Evolutionary conservation across 2,797 vertebrate species (phyloP).

Genomic region (Valencia hispanica): DNA sequence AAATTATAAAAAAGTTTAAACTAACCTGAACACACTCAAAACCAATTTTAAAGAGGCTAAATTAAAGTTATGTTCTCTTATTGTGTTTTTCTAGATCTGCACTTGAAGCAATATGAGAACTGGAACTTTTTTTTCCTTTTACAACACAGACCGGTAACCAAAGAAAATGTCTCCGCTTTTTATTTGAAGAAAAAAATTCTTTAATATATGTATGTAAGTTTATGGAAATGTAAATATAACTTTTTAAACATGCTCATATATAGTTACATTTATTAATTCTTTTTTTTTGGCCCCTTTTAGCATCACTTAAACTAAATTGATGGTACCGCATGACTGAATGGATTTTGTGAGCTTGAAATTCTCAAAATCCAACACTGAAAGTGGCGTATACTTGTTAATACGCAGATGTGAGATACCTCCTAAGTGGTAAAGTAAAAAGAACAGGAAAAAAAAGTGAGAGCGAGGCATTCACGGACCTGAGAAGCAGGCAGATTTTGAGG

Average conservation of each 20-base stretch:
- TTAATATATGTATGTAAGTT: no score
- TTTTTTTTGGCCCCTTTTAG: not conserved
- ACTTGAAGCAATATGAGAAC: not conserved
- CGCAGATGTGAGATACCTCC: not conserved
- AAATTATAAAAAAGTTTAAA: not conserved
- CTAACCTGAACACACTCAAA: not conserved
- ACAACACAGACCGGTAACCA: not conserved
- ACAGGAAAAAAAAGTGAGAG: not conserved
- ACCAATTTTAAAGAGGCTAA: not conserved
- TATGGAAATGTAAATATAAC: not conserved
- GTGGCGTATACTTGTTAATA: not conserved
- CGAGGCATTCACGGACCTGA: conserved; percentile 37
- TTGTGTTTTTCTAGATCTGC: not conserved
- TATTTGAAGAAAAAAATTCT: not conserved
- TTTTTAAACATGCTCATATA: not conserved
- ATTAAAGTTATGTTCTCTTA: not conserved
- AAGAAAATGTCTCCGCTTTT: not conserved
- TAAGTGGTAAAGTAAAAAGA: not conserved
- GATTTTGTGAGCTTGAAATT: not conserved
- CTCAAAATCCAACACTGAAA: not conserved
- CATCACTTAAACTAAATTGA: not conserved
- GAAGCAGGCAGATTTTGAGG: conserved; percentile 45
- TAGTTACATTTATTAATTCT: not conserved
- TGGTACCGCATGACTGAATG: not conserved
- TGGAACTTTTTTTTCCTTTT: no score